phyloP scores from a whole-genome alignment of 2,888 invertebrate species.

The Odontothrips loti region DNA sequence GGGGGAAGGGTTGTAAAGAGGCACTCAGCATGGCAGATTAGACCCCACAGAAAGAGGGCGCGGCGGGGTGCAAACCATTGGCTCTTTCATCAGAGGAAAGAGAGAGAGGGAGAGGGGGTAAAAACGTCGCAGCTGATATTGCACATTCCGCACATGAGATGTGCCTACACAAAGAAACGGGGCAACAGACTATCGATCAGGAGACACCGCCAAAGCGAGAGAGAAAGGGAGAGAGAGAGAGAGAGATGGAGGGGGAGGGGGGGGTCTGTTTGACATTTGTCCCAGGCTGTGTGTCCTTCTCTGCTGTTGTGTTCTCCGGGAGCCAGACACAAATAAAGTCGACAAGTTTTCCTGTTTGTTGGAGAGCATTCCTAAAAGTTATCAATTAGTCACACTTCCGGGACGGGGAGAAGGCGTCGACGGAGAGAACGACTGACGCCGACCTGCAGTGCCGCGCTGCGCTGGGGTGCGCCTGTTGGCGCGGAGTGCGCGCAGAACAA shows the following conservation, averaged over 20 bases:
- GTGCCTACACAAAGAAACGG: neutral
- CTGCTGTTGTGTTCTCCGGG: too few species aligned
- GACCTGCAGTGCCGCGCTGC: too few species aligned
- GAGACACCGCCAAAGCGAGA: neutral
- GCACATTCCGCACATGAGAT: slow-evolving; percentile 21
- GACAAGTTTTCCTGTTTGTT: too few species aligned
- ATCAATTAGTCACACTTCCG: too few species aligned
- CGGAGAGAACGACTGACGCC: too few species aligned
- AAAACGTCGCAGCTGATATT: slow-evolving; percentile 17
- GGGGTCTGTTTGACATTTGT: too few species aligned
- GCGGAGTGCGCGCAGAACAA: too few species aligned
- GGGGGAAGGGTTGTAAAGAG: neutral
- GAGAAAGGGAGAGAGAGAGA: neutral
- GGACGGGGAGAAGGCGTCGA: too few species aligned
- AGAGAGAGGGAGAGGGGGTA: neutral
- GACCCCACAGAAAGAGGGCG: neutral
- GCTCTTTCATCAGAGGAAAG: slow-evolving; percentile 10
- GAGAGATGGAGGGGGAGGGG: neutral
- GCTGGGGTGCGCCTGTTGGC: too few species aligned
- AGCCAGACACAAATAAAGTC: too few species aligned
- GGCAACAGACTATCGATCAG: slow-evolving; percentile 5
- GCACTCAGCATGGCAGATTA: slow-evolving; percentile 24
- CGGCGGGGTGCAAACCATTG: slow-evolving; percentile 3
- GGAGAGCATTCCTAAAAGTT: too few species aligned
- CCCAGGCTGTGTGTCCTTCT: too few species aligned